Conservation (phyloP, 2,797 vertebrate species). For the Gobionotothen gibberifrons region DNA sequence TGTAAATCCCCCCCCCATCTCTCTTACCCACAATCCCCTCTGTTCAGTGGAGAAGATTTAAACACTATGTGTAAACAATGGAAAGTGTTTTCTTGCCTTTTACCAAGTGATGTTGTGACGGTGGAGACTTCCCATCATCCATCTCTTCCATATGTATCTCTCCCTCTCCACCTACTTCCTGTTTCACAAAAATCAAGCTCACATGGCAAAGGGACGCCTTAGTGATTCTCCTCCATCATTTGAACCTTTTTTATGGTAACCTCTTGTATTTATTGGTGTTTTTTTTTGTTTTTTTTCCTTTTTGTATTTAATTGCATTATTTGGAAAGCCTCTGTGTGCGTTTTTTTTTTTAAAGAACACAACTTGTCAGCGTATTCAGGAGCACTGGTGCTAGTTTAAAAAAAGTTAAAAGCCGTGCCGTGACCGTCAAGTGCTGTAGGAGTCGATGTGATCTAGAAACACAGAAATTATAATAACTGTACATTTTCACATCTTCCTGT, state of each 20-base stretch:
- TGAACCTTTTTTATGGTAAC: slow-evolving; percentile 59
- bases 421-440: slow-evolving; percentile 81
- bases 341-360: slow-evolving; percentile 23
- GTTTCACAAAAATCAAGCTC: slow-evolving; percentile 37
- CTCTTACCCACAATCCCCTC: slow-evolving; percentile 47
- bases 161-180: background rate
- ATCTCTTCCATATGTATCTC: slow-evolving; percentile 52
- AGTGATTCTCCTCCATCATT: slow-evolving; percentile 25
- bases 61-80: slow-evolving; percentile 40
- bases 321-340: slow-evolving; percentile 54
- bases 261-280: slow-evolving; percentile 80
- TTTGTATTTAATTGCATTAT: slow-evolving; percentile 67
- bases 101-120: slow-evolving; percentile 58
- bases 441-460: slow-evolving; percentile 76
- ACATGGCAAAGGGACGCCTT: slow-evolving; percentile 53
- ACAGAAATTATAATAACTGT: slow-evolving; percentile 74
- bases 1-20: slow-evolving; percentile 52
- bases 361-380: slow-evolving; percentile 65
- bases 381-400: slow-evolving; percentile 79
- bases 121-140: slow-evolving; percentile 44
- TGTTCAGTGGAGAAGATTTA: slow-evolving; percentile 46
- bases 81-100: slow-evolving; percentile 58
- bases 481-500: slow-evolving; percentile 56
- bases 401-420: slow-evolving; percentile 71
- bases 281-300: slow-evolving; percentile 34